These are phyloP conservation scores for Tribolium madens DNA, from an alignment of 1,140 invertebrate species.

Conservation along the genomic window DNA sequence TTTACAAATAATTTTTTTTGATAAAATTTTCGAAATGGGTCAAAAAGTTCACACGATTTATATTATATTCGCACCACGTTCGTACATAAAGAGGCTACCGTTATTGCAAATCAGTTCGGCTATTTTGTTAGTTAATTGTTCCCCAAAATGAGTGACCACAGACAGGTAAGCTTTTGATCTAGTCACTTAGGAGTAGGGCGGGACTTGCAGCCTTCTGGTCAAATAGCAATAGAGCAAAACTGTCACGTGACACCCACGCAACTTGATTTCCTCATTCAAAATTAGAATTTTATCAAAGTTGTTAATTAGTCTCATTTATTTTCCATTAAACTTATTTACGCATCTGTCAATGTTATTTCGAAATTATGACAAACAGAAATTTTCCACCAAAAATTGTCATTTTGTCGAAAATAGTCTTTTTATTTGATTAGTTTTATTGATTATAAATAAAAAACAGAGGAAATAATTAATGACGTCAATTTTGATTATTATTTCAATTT, in stretches of 20 bases:
- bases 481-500: too few species aligned
- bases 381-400: background rate
- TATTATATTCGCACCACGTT: background rate
- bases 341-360: too few species aligned
- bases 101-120: background rate
- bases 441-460: background rate
- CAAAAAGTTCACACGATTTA: background rate
- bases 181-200: background rate
- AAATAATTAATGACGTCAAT: background rate
- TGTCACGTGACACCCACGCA: background rate
- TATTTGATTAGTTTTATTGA: too few species aligned
- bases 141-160: background rate
- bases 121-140: background rate
- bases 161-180: background rate
- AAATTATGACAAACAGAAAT: background rate
- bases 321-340: background rate
- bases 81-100: background rate
- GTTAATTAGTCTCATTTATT: background rate
- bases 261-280: background rate
- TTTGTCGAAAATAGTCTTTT: too few species aligned
- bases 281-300: background rate
- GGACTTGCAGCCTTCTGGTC: background rate
- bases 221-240: background rate
- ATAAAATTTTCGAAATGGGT: constrained; percentile 23
- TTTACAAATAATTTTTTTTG: constrained; percentile 2